These are phyloP conservation scores for Oncorhynchus mykiss DNA, from an alignment of 2,113 vertebrate genomes.

Conservation along the genomic window DNA sequence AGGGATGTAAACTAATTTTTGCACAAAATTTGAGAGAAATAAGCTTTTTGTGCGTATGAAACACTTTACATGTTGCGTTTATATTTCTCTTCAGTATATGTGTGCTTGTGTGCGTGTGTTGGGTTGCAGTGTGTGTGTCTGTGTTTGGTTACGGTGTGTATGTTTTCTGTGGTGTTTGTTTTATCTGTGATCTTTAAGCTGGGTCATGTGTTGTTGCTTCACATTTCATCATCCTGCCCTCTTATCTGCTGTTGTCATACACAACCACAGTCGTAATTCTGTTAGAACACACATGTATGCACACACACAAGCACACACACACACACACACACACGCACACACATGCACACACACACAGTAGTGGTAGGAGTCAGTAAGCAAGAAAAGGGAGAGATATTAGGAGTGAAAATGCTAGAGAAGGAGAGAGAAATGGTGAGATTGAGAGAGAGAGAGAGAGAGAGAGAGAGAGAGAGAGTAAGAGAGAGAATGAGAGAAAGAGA, in stretches of 20 bases:
- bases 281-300: slow-evolving; percentile 50
- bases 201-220: slow-evolving; percentile 72
- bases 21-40: too few relatives aligned
- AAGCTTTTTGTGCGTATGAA: too few relatives aligned
- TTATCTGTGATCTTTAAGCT: slow-evolving; percentile 70
- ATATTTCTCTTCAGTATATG: too few relatives aligned
- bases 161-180: slow-evolving; percentile 47
- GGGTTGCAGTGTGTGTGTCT: background rate
- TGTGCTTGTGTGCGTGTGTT: background rate
- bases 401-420: slow-evolving; percentile 19
- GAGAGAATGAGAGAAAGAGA: accelerated
- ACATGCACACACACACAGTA: background rate
- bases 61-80: too few relatives aligned
- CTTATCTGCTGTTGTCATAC: slow-evolving; percentile 72
- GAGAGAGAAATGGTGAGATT: background rate
- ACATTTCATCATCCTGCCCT: slow-evolving; percentile 69
- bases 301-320: slow-evolving; percentile 27
- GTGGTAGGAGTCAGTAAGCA: too few relatives aligned
- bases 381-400: too few relatives aligned
- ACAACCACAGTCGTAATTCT: slow-evolving; percentile 67
- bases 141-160: background rate
- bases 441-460: background rate
- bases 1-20: too few relatives aligned
- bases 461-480: slow-evolving; percentile 35
- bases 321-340: slow-evolving; percentile 9